Base-by-base conservation (phyloP, 2,888 invertebrate species). In the Macaria notata region DNA sequence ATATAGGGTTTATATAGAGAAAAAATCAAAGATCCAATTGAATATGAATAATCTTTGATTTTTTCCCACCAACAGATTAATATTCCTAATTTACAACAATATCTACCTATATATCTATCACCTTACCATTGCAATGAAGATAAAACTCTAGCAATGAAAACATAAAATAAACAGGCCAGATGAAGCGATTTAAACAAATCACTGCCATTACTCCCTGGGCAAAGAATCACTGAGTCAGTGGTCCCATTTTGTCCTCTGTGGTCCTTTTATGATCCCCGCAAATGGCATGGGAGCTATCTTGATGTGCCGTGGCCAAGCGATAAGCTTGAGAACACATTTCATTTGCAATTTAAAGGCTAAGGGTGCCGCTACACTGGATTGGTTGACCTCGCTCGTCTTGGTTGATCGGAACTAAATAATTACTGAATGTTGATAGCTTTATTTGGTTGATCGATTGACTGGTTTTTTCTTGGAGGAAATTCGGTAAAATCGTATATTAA, bases 271-370 rank as follows among this genome's bases (percentile, higher is more conserved):
- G 69, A 71, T 59, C 68, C 62, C 66, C 69, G 71, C 76, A 75
- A 78, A 77, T 73, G 73, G 75, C 72, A 68, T 67, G 64, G 61
- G 62, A 64, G 60, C 63, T 74, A 79, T 76, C 77, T 76, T 76
- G 78, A 83, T 83, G 74, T 71, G 67, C 70, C 72, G 71, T 74
- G 56, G 68, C 73, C 63, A 71, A 71, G 72, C 75, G 79, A 79
- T 83, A 78, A 78, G 75, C 78, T 72, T 75, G 72, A 76, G 79
- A 79, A 78, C 73, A 76, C 71, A 74, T 79, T 78, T 75, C 73
- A 77, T 81, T 78, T 78, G 75, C 74, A 73, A 78, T 78, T 75
- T 73, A 70, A 62, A 70, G 73, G 65, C 58, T 41, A 3, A 41
- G 41, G 41, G 8, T 41, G 41, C 1, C 9, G 41, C 9, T 41